These are phyloP conservation scores for Zonitis immaculata DNA, from an alignment of 2,888 invertebrate genomes.

Conservation along the genomic window DNA sequence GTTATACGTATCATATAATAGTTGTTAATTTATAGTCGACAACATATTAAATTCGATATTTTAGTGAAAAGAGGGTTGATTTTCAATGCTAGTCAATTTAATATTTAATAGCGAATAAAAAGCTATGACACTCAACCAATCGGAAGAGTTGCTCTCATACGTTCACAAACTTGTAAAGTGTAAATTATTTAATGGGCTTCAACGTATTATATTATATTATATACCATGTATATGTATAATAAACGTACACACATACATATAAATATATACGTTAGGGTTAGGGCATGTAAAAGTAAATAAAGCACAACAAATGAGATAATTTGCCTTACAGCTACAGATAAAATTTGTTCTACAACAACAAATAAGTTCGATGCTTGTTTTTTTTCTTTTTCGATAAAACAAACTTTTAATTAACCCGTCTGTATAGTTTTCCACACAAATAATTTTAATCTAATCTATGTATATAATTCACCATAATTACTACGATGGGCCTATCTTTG, in stretches of 20 bases:
- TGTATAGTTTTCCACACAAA: too few species aligned
- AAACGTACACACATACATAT: too few species aligned
- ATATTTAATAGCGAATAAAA: constrained; percentile 17
- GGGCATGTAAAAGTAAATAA: constrained; percentile 6
- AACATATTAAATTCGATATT: too few species aligned
- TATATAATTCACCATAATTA: too few species aligned
- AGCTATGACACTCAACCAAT: constrained; percentile 13
- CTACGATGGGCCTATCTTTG: too few species aligned
- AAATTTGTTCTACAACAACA: constrained; percentile 13
- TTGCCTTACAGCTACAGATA: constrained; percentile 10
- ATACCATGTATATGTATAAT: too few species aligned
- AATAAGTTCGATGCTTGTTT: constrained; percentile 7
- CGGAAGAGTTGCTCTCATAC: constrained; percentile 1
- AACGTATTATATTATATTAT: constrained; percentile 7
- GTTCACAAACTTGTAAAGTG: neutral
- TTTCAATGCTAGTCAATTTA: constrained; percentile 10
- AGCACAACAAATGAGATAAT: constrained; percentile 16
- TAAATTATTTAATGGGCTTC: constrained; percentile 16
- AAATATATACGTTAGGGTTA: too few species aligned
- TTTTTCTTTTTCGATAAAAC: too few species aligned
- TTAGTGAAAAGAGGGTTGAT: constrained; percentile 1
- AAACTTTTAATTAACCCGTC: constrained; percentile 12
- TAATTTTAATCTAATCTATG: too few species aligned
- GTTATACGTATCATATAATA: too few species aligned
- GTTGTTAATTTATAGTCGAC: too few species aligned